phyloP scores from a whole-genome alignment of 2,888 invertebrate species.

The Melinaea marsaeus region DNA sequence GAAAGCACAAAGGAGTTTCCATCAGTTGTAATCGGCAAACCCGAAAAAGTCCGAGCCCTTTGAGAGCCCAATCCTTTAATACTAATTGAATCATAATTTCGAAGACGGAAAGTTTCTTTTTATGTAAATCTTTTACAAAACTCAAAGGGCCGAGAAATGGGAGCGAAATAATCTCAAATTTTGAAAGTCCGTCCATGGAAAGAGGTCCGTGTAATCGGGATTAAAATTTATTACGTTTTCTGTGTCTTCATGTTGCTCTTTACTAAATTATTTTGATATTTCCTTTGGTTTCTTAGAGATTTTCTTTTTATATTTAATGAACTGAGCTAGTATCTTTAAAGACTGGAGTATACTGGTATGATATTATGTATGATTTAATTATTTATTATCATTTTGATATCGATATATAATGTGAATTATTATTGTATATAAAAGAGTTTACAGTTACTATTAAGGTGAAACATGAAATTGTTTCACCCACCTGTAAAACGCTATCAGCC shows the following conservation, averaged over 20 bases:
- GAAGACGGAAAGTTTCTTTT: slow-evolving; percentile 74
- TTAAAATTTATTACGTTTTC: slow-evolving; percentile 54
- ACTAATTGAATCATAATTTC: slow-evolving; percentile 78
- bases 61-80: slow-evolving; percentile 74
- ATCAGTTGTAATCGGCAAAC: slow-evolving; percentile 59
- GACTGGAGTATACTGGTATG: no score
- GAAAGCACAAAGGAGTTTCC: slow-evolving; percentile 69
- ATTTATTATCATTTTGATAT: no score
- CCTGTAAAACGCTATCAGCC: slow-evolving; percentile 3
- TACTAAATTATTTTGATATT: slow-evolving; percentile 34
- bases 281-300: slow-evolving; percentile 14
- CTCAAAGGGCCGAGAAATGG: slow-evolving; percentile 64
- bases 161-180: slow-evolving; percentile 64
- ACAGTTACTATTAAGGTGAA: slow-evolving; percentile 9
- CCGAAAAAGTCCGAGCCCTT: slow-evolving; percentile 72
- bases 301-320: slow-evolving; percentile 20
- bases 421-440: no score
- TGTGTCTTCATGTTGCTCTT: slow-evolving; percentile 38
- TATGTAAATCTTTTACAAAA: slow-evolving; percentile 71
- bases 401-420: no score
- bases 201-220: slow-evolving; percentile 54
- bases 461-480: slow-evolving; percentile 3
- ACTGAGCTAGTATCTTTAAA: no score
- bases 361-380: no score
- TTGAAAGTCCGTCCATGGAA: slow-evolving; percentile 48